Evolutionary conservation across 2,888 invertebrate genomes (phyloP), one percentile per base, ranked within the genome.

Genomic region (Eremobia ochroleuca): DNA sequence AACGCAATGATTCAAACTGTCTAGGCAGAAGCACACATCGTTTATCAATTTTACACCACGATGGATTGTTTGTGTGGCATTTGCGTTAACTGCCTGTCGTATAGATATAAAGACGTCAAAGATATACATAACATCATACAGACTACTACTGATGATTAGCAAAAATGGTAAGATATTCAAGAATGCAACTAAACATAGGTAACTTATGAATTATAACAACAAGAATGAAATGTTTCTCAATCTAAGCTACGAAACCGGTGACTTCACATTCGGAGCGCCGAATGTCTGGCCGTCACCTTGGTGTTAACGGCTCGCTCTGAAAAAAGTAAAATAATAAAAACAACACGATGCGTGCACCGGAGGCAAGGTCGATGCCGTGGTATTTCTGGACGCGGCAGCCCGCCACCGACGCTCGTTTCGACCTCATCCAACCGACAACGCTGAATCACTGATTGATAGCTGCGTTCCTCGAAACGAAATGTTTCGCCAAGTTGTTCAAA

Each of bases 331-430:
- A 95, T 94, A 95, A 95, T 94, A 94, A 95, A 95, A 95, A 95
- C 94, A 95, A 93, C 90, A 90, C 89, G 91, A 90, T 92, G 94
- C 94, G 93, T 95, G 95, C 95, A 95, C 92, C 92, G 90, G 90
- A 94, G 92, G 91, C 96, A 96, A 96, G 96, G 96, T 96, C 96
- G 96, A 92, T 95, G 95, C 92, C 94, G 95, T 87, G 93, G 93
- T 96, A 96, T 96, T 96, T 96, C 93, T 92, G 95, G 94, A 95
- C 93, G 90, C 93, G 92, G 93, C 93, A 93, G 91, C 92, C 90
- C 89, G 89, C 91, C 90, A 89, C 88, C 90, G 86, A 77, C 89
- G 85, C 88, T 90, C 86, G 84, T 80, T 87, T 85, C 92, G 91
- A 91, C 93, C 92, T 92, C 92, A 91, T 90, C 90, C 91, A 89